These are phyloP conservation scores for Cariama cristata DNA, from an alignment of 2,113 vertebrate species.

Conservation along the genomic window DNA sequence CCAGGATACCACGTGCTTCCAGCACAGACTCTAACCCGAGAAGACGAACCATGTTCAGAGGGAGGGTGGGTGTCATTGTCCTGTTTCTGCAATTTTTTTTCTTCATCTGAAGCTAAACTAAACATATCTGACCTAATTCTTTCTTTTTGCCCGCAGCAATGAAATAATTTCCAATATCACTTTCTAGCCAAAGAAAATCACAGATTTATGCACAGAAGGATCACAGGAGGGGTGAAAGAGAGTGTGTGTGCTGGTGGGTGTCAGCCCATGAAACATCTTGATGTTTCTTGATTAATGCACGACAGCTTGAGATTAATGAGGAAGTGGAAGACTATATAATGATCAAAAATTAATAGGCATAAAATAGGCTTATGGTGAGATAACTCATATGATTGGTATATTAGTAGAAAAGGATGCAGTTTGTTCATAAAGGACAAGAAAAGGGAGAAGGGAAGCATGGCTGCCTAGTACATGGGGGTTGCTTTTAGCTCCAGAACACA, in stretches of 20 bases:
- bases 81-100: not conserved
- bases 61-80: not conserved
- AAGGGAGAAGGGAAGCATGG: not conserved
- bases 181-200: not conserved
- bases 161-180: not conserved
- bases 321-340: not conserved
- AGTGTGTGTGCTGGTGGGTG: not conserved
- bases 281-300: not conserved
- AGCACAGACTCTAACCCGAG: not conserved
- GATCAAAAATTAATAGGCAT: not conserved
- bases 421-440: not conserved
- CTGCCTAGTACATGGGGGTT: not conserved
- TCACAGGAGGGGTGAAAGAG: not conserved
- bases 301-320: not conserved
- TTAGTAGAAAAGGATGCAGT: not conserved
- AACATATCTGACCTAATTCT: not conserved
- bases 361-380: not conserved
- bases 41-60: not conserved
- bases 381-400: not conserved
- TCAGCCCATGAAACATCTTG: not conserved
- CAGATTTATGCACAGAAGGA: not conserved
- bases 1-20: conserved; percentile 46
- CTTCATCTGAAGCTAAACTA: not conserved
- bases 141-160: not conserved
- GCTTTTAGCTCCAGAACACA: not conserved